Evolutionary conservation across 2,888 invertebrate genomes (phyloP).

Genomic region (Parthenolecanium corni): DNA sequence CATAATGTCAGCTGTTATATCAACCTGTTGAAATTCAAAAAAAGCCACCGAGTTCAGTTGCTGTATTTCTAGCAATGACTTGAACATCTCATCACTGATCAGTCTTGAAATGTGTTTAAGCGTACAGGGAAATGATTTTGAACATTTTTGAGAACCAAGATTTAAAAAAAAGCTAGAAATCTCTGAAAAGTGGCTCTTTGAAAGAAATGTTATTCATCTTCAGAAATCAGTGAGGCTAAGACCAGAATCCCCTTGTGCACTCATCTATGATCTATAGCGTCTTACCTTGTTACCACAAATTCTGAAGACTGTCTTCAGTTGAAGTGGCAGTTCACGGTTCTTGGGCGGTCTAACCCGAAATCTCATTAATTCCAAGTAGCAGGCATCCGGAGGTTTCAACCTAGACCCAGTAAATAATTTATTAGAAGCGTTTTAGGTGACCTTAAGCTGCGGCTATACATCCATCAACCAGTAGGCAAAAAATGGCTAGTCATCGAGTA

Average conservation of each 20-base stretch:
- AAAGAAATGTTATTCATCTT: background rate
- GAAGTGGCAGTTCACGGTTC: slow-evolving; percentile 92
- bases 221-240: background rate
- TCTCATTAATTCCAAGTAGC: slow-evolving; percentile 91
- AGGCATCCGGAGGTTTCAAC: slow-evolving; percentile 94
- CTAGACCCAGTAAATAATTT: slow-evolving; percentile 44
- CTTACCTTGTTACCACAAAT: slow-evolving; percentile 69
- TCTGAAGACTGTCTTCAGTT: slow-evolving; percentile 80
- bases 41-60: no score
- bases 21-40: slow-evolving; percentile 50
- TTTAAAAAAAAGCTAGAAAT: background rate
- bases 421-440: no score
- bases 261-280: no score
- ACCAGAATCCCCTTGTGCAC: background rate
- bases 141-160: no score
- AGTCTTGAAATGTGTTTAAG: no score
- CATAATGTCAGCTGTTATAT: slow-evolving; percentile 85
- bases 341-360: slow-evolving; percentile 90
- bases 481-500: no score
- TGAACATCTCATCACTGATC: no score
- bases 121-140: no score
- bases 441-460: no score
- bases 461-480: no score
- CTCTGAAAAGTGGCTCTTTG: background rate
- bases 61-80: no score